Percentiles rank a stretch among this genome's conserved stretches.
Conservation (phyloP, 1,140 invertebrate genomes). For the Pseudachorutes palmiensis region DNA sequence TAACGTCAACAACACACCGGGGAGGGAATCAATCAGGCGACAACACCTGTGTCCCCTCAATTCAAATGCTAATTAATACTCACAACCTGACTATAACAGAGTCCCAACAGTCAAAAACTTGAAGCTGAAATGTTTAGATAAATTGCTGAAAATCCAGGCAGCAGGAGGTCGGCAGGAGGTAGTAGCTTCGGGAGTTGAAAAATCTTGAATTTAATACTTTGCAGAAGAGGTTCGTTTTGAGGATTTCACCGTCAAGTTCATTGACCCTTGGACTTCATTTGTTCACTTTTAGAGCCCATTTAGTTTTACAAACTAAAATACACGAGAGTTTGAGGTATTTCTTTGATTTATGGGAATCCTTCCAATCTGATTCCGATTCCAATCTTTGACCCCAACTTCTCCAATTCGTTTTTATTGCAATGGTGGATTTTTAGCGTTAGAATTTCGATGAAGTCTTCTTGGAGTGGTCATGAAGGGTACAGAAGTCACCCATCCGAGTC, state of each 20-base stretch:
- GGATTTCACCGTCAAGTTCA: too few species aligned
- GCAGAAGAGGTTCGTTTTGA: too few species aligned
- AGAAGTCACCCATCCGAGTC: constrained; percentile 16
- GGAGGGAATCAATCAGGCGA: background rate
- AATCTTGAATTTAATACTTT: too few species aligned
- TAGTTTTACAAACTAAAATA: too few species aligned
- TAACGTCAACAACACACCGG: too few species aligned
- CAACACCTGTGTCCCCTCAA: background rate
- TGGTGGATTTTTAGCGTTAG: background rate
- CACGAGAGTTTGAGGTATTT: too few species aligned
- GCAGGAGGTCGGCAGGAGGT: too few species aligned
- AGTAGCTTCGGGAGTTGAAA: too few species aligned
- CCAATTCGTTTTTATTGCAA: background rate
- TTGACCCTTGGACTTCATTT: too few species aligned
- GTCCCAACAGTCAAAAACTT: background rate
- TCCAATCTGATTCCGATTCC: background rate
- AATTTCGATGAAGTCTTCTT: background rate
- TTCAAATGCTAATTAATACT: background rate
- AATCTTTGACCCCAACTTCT: background rate
- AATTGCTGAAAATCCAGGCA: too few species aligned
- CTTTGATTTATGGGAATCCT: background rate
- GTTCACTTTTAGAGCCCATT: too few species aligned
- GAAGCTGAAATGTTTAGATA: too few species aligned
- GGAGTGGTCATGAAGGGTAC: constrained; percentile 9
- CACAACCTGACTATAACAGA: background rate